Conservation (phyloP, 2,888 invertebrate species). For the Drosophila putrida region DNA sequence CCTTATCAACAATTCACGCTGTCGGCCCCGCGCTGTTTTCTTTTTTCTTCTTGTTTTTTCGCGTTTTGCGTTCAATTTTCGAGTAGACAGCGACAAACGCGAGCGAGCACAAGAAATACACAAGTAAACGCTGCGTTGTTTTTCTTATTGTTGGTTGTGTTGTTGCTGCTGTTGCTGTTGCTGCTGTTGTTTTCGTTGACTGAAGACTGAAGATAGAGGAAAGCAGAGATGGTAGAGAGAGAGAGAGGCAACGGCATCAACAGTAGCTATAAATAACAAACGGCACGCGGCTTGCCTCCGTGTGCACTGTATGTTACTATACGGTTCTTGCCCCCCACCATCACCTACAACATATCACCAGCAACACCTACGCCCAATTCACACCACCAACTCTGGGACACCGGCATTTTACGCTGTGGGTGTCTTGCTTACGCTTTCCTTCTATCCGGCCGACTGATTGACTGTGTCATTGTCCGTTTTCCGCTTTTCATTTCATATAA, state of each 20-base stretch:
- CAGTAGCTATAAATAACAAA: slow-evolving; percentile 72
- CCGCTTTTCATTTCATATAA: slow-evolving; percentile 60
- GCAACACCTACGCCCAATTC: slow-evolving; percentile 15
- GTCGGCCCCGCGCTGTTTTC: slow-evolving; percentile 43
- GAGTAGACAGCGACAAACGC: slow-evolving; percentile 50
- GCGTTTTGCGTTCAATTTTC: slow-evolving; percentile 29
- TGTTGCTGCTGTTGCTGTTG: slow-evolving; percentile 20
- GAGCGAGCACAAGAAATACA: background rate
- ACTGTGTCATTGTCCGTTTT: slow-evolving; percentile 58
- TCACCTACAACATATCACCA: background rate
- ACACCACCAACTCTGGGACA: slow-evolving; percentile 10
- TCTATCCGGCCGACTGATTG: slow-evolving; percentile 26
- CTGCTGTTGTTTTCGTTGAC: slow-evolving; percentile 16
- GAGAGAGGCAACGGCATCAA: slow-evolving; percentile 31
- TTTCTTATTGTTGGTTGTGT: slow-evolving; percentile 20
- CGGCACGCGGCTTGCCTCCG: slow-evolving; percentile 71
- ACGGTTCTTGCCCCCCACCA: slow-evolving; percentile 8
- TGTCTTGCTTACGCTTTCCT: slow-evolving; percentile 61
- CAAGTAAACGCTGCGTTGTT: slow-evolving; percentile 7
- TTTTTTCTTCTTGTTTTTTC: slow-evolving; percentile 1
- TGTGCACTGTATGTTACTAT: slow-evolving; percentile 29
- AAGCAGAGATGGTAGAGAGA: slow-evolving; percentile 8
- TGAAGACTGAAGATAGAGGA: slow-evolving; percentile 13
- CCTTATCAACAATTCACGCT: slow-evolving; percentile 58
- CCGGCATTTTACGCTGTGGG: slow-evolving; percentile 60